A percentile compares a stretch with the other conserved stretches of the same genome.
These are phyloP conservation scores for Pteropus alecto DNA, from an alignment of 2,113 vertebrate genomes.

Conservation along the genomic window DNA sequence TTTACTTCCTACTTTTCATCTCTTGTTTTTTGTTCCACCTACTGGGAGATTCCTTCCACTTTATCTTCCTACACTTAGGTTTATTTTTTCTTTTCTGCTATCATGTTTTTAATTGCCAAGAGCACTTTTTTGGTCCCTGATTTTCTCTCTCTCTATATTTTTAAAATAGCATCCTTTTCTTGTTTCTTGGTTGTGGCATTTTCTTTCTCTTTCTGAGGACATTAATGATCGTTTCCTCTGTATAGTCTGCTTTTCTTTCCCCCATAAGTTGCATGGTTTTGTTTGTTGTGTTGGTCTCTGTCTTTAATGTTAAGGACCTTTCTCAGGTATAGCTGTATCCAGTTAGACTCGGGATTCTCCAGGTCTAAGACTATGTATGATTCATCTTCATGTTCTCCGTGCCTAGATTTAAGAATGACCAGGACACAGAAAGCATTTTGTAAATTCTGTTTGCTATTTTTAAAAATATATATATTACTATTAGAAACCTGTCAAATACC, in stretches of 20 bases:
- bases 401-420: neutral
- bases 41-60: neutral
- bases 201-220: neutral
- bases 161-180: neutral
- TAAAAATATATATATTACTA: neutral
- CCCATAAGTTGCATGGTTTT: neutral
- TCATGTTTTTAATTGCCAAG: conserved; percentile 16
- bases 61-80: neutral
- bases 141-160: neutral
- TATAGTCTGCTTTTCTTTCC: neutral
- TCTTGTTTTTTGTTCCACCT: neutral
- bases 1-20: neutral
- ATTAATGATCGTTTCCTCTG: neutral
- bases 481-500: neutral
- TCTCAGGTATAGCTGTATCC: neutral
- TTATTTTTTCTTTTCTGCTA: conserved; percentile 15
- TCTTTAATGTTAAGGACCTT: neutral
- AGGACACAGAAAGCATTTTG: neutral
- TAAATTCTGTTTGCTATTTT: neutral
- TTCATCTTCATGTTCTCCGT: neutral
- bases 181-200: neutral
- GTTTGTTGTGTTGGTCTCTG: neutral
- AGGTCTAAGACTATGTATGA: neutral
- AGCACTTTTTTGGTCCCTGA: neutral
- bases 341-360: neutral